These are phyloP conservation scores for Rhinolophus sinicus DNA, from an alignment of 2,113 vertebrate genomes.

Conservation along the genomic window DNA sequence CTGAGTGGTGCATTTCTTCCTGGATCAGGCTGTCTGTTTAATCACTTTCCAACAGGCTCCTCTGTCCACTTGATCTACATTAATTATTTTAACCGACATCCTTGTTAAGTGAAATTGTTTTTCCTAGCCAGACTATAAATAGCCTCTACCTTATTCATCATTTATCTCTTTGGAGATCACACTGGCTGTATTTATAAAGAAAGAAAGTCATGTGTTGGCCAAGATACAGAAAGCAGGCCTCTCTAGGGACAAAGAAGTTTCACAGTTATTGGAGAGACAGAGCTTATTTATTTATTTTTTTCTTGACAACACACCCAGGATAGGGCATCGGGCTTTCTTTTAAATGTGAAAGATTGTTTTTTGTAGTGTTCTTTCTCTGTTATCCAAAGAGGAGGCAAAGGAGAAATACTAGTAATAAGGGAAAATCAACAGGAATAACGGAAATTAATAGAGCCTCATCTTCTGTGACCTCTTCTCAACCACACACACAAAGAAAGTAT, in stretches of 20 bases:
- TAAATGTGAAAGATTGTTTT: constrained; percentile 81
- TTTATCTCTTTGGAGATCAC: constrained; percentile 73
- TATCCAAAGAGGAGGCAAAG: constrained; percentile 37
- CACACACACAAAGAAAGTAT: not conserved
- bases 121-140: constrained; percentile 48
- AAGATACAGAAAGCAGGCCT: constrained; percentile 62
- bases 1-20: constrained; percentile 44
- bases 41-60: constrained; percentile 61
- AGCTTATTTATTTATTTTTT: constrained; percentile 77
- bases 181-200: constrained; percentile 53
- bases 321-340: constrained; percentile 73
- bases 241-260: constrained; percentile 80
- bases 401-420: constrained; percentile 55
- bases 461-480: not conserved
- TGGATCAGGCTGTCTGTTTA: constrained; percentile 42
- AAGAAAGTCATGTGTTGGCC: constrained; percentile 66
- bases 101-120: constrained; percentile 75
- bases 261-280: constrained; percentile 74
- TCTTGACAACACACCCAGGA: constrained; percentile 77
- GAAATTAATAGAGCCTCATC: constrained; percentile 67
- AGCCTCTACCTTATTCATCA: constrained; percentile 52
- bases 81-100: constrained; percentile 77
- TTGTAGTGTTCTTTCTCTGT: constrained; percentile 62
- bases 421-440: constrained; percentile 69
- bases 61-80: constrained; percentile 71